A percentile compares a stretch with the other conserved stretches of the same genome.
Evolutionary conservation across 2,113 vertebrate species (phyloP).

Genomic region (Saccopteryx bilineata): DNA sequence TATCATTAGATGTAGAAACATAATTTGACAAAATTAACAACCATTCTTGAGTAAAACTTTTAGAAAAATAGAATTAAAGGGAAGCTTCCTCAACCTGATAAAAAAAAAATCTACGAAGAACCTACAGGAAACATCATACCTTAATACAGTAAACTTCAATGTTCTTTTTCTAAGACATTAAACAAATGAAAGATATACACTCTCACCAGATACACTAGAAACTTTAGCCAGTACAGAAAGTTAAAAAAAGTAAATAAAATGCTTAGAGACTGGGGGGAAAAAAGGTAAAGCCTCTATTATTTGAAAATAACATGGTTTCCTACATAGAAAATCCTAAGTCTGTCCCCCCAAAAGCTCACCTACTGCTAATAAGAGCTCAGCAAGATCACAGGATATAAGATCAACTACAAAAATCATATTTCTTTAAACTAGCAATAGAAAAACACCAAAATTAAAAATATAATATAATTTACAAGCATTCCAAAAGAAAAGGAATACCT

Average conservation of each 20-base stretch:
- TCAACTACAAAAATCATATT: conserved; percentile 11
- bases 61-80: not conserved
- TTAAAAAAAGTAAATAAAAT: not conserved
- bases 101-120: not conserved
- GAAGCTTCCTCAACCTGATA: not conserved
- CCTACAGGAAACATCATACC: not conserved
- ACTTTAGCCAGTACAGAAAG: not conserved
- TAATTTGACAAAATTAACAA: not conserved
- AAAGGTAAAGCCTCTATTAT: not conserved
- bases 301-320: not conserved
- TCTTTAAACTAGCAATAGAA: not conserved
- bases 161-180: not conserved
- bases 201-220: not conserved
- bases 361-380: not conserved
- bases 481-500: not conserved
- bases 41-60: not conserved
- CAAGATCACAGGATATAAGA: not conserved
- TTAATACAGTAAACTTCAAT: not conserved
- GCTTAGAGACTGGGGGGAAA: not conserved
- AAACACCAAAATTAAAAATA: not conserved
- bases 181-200: not conserved
- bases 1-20: not conserved
- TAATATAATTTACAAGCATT: not conserved
- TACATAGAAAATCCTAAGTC: not conserved
- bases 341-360: not conserved